Conservation (phyloP, 1,140 invertebrate genomes). For the Drosophila saltans region DNA sequence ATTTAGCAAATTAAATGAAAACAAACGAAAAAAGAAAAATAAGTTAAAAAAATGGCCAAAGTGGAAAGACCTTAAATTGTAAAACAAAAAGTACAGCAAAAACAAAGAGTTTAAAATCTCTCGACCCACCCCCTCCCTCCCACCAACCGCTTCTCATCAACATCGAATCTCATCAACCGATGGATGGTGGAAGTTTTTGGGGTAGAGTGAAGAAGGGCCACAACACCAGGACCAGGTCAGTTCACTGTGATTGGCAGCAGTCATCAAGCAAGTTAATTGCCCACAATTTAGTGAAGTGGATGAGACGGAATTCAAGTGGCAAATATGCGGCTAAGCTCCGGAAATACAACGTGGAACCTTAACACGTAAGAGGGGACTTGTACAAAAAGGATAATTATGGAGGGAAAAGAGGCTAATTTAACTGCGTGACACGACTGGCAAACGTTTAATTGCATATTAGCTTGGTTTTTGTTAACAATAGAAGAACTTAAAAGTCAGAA, state of each 20-base stretch:
- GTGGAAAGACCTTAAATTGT: conserved; percentile 41
- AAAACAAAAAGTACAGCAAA: conserved; percentile 23
- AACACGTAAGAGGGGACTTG: conserved; percentile 5
- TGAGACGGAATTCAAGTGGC: conserved; percentile 17
- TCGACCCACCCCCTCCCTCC: neutral
- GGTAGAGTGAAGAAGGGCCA: no score
- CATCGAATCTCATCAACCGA: no score
- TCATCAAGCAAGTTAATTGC: conserved; percentile 79
- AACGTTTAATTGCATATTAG: no score
- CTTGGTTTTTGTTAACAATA: no score
- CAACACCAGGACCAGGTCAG: conserved; percentile 34
- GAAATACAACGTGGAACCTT: neutral
- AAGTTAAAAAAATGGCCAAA: conserved; percentile 29
- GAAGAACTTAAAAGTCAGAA: no score
- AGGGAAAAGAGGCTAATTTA: neutral
- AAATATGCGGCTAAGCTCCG: conserved; percentile 1
- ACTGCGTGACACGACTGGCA: no score
- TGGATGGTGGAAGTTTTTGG: no score
- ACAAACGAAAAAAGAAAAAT: conserved; percentile 31
- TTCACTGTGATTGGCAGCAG: conserved; percentile 74
- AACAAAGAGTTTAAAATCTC: conserved; percentile 49
- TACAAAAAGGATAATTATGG: neutral
- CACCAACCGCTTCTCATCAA: no score
- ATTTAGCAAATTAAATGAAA: conserved; percentile 77
- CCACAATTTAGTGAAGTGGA: conserved; percentile 67